These are phyloP conservation scores for Parelbella ahira DNA, from an alignment of 2,888 invertebrate species.

Conservation along the genomic window DNA sequence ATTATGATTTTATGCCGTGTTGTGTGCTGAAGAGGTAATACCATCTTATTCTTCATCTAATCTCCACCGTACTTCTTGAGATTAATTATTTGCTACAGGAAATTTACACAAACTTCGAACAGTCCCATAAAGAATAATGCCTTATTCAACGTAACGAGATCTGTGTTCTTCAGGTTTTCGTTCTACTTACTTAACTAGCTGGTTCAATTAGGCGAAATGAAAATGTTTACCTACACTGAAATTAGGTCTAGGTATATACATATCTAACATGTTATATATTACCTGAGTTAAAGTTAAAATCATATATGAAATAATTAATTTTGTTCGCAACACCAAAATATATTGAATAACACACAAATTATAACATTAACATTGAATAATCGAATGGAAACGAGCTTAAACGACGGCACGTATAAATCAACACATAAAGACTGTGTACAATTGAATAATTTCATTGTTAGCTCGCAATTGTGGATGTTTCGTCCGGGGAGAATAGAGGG, in stretches of 20 bases:
- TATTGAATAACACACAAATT: constrained; percentile 11
- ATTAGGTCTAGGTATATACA: constrained; percentile 12
- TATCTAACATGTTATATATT: too few relatives aligned
- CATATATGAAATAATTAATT: too few relatives aligned
- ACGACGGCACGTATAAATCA: constrained; percentile 33
- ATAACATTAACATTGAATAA: constrained; percentile 18
- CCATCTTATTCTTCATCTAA: too few relatives aligned
- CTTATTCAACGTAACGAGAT: constrained; percentile 25
- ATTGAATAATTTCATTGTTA: constrained; percentile 40
- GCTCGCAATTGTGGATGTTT: constrained; percentile 36
- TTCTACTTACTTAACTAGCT: constrained; percentile 29
- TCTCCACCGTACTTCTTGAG: too few relatives aligned
- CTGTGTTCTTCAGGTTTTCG: constrained; percentile 23
- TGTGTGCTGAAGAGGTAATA: too few relatives aligned
- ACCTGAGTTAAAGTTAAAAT: too few relatives aligned
- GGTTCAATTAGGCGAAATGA: constrained; percentile 36
- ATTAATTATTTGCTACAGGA: too few relatives aligned
- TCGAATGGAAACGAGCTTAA: constrained; percentile 24
- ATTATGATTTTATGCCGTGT: too few relatives aligned
- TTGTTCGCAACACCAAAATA: constrained; percentile 6
- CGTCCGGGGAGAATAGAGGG: constrained; percentile 42
- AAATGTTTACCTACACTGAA: constrained; percentile 31
- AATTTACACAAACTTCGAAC: too few relatives aligned
- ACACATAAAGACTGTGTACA: constrained; percentile 32
- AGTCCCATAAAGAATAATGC: constrained; percentile 31